Evolutionary conservation across 2,888 invertebrate genomes (phyloP).

Genomic region (Incurvaria masculella): DNA sequence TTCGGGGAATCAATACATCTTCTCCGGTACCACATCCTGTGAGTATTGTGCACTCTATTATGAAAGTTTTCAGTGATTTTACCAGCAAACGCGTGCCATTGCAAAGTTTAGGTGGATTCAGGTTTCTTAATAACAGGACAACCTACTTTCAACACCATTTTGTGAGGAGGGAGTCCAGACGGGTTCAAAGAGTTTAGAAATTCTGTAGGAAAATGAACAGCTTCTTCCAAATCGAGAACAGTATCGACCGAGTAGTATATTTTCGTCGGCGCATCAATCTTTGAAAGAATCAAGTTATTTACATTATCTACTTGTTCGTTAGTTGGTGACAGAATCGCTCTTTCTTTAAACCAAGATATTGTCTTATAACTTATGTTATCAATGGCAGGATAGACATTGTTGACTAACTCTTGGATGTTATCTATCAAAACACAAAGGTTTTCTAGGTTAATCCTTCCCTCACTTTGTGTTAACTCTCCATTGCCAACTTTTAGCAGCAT

Average conservation of each 20-base stretch:
- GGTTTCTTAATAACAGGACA: background rate
- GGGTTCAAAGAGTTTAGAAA: too few relatives aligned
- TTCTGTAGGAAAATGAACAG: too few relatives aligned
- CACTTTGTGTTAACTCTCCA: too few relatives aligned
- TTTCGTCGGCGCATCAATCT: constrained; percentile 5
- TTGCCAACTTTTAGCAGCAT: too few relatives aligned
- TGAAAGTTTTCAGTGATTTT: too few relatives aligned
- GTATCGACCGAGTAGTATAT: constrained; percentile 14
- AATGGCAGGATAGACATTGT: constrained; percentile 12
- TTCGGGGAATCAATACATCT: too few relatives aligned
- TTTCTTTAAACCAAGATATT: constrained; percentile 11
- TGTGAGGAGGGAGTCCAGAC: constrained; percentile 11
- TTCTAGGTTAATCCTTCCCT: constrained; percentile 7
- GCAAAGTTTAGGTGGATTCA: too few relatives aligned
- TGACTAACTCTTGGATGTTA: constrained; percentile 8
- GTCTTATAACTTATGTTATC: constrained; percentile 11
- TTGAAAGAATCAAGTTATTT: constrained; percentile 12
- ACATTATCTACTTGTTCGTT: constrained; percentile 11
- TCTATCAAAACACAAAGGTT: constrained; percentile 11
- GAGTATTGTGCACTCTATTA: too few relatives aligned
- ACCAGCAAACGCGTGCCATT: too few relatives aligned
- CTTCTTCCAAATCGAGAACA: constrained; percentile 13
- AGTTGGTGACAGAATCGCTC: constrained; percentile 10
- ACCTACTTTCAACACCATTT: constrained; percentile 5
- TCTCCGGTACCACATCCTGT: too few relatives aligned